Percentiles rank a stretch among this genome's conserved stretches.
Conservation (phyloP, 2,888 invertebrate genomes). For the Agonopterix subpropinquella region DNA sequence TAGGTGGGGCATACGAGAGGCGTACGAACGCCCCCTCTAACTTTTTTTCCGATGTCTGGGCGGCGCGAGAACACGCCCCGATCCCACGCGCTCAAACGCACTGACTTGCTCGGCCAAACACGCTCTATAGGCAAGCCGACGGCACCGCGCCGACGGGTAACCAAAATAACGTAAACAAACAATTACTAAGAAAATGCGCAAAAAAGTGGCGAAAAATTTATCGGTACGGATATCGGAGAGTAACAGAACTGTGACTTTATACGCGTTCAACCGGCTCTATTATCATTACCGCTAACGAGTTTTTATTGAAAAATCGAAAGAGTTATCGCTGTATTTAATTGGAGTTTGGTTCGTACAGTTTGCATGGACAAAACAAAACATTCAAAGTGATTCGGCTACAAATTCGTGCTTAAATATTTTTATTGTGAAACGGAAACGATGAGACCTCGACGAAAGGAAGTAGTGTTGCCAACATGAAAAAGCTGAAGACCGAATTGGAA, state of each 20-base stretch:
- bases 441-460: conserved; percentile 51
- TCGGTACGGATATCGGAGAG: conserved; percentile 22
- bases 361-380: too few species aligned
- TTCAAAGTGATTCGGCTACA: too few species aligned
- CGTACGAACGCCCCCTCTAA: conserved; percentile 61
- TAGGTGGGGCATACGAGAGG: conserved; percentile 57
- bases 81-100: conserved; percentile 63
- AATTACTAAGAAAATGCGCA: conserved; percentile 3
- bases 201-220: conserved; percentile 25
- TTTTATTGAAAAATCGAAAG: neutral
- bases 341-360: conserved; percentile 11
- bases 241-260: conserved; percentile 16
- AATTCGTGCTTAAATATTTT: conserved; percentile 6
- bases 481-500: conserved; percentile 35
- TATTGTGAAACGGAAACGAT: conserved; percentile 51
- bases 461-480: conserved; percentile 71
- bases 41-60: conserved; percentile 67
- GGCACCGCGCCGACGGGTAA: conserved; percentile 50
- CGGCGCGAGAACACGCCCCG: conserved; percentile 64
- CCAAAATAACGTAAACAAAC: conserved; percentile 44
- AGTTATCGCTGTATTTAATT: conserved; percentile 15
- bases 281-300: conserved; percentile 1
- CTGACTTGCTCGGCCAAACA: conserved; percentile 43
- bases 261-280: conserved; percentile 11
- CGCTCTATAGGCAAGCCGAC: conserved; percentile 53